Conservation (phyloP, 2,113 vertebrate genomes). For the Fulica atra region DNA sequence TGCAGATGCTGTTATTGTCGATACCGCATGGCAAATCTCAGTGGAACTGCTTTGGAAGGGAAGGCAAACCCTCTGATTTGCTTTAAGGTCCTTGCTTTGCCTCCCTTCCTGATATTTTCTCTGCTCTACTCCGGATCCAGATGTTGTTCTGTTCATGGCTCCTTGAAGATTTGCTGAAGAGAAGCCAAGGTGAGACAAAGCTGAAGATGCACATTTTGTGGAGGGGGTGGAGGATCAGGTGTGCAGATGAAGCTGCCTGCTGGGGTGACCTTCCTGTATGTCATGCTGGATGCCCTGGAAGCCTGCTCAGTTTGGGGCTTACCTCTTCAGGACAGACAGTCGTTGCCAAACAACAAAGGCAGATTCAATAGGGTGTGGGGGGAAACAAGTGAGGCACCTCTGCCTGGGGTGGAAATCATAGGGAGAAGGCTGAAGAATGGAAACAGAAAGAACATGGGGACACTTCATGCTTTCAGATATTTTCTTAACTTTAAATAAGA, state of each 20-base stretch:
- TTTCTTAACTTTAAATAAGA: background rate
- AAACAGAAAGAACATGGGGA: background rate
- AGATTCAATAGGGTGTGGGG: background rate
- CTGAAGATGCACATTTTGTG: too few species aligned
- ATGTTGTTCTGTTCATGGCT: background rate
- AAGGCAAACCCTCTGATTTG: background rate
- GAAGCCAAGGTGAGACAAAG: background rate
- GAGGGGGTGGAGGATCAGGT: accelerated
- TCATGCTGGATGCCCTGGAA: background rate
- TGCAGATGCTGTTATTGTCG: background rate
- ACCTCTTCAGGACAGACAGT: background rate
- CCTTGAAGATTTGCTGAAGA: background rate
- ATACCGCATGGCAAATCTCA: accelerated
- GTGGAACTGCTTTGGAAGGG: background rate
- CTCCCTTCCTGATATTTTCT: background rate
- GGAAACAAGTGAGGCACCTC: background rate
- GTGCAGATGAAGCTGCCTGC: accelerated
- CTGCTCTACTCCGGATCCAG: background rate
- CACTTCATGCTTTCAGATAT: background rate
- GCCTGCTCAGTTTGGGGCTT: background rate
- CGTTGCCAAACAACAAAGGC: background rate
- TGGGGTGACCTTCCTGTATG: accelerated
- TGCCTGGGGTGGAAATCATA: accelerated
- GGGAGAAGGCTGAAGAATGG: background rate
- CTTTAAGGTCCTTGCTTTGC: background rate